Evolutionary conservation across 2,888 invertebrate species (phyloP).

Genomic region (Mallateleia sp.): DNA sequence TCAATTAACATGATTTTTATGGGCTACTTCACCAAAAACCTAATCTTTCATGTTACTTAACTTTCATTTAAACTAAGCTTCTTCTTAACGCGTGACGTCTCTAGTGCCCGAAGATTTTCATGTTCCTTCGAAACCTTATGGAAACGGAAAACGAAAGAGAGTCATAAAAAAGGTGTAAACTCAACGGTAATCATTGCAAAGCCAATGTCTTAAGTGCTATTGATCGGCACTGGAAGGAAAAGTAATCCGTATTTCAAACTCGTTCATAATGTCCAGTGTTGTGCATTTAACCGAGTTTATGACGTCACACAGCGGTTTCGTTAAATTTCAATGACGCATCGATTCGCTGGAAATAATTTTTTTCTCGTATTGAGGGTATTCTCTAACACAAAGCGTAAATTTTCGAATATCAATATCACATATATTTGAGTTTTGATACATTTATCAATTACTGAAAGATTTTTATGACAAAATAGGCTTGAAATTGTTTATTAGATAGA

Average conservation of each 20-base stretch:
- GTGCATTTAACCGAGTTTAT: slow-evolving; percentile 61
- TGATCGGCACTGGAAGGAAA: slow-evolving; percentile 80
- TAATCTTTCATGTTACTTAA: no score
- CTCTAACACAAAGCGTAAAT: no score
- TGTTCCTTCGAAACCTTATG: slow-evolving; percentile 84
- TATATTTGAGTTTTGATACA: no score
- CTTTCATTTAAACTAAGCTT: no score
- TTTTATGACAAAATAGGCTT: no score
- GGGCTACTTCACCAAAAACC: no score
- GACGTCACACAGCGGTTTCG: slow-evolving; percentile 51
- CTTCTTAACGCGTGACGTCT: neutral
- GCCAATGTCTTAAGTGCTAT: slow-evolving; percentile 85
- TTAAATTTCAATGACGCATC: slow-evolving; percentile 30
- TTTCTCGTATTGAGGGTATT: neutral
- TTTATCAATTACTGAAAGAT: no score
- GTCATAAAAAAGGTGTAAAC: slow-evolving; percentile 82
- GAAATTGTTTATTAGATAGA: slow-evolving; percentile 16
- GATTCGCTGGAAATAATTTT: slow-evolving; percentile 1
- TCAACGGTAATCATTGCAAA: slow-evolving; percentile 81
- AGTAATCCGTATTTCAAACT: slow-evolving; percentile 67
- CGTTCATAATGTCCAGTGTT: slow-evolving; percentile 63
- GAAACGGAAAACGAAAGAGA: slow-evolving; percentile 79
- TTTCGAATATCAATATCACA: no score
- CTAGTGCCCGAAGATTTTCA: slow-evolving; percentile 42
- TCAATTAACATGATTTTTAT: no score